These are phyloP conservation scores for Euwallacea similis DNA, from an alignment of 1,140 invertebrate species.

Conservation along the genomic window DNA sequence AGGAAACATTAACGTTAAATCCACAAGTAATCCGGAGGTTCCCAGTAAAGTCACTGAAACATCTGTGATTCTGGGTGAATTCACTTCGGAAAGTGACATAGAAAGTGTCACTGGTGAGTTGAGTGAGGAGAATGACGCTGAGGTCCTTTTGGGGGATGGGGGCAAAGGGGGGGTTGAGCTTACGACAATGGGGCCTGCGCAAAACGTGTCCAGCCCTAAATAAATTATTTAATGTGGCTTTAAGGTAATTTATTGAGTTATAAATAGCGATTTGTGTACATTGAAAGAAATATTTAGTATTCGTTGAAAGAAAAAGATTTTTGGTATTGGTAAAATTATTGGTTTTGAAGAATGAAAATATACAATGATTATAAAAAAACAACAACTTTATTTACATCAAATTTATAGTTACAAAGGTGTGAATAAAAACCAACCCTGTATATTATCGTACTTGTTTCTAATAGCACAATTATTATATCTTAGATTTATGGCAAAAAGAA, in stretches of 20 bases:
- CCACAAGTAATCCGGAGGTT: neutral
- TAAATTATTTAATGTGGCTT: neutral
- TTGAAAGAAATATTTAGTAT: slow-evolving; percentile 5
- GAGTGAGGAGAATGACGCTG: slow-evolving; percentile 18
- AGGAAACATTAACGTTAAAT: slow-evolving; percentile 1
- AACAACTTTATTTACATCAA: too few species aligned
- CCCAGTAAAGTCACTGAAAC: neutral
- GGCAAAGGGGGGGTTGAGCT: slow-evolving; percentile 5
- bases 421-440: too few species aligned
- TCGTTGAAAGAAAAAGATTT: neutral
- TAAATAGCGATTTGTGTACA: neutral
- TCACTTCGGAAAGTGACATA: slow-evolving; percentile 10
- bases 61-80: neutral
- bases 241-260: too few species aligned
- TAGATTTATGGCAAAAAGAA: too few species aligned
- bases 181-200: slow-evolving; percentile 5
- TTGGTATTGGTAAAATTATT: neutral
- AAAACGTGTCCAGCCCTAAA: slow-evolving; percentile 23
- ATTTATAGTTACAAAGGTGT: too few species aligned
- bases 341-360: too few species aligned
- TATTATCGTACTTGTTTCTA: too few species aligned
- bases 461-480: too few species aligned
- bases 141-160: slow-evolving; percentile 32
- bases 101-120: slow-evolving; percentile 24
- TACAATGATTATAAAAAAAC: too few species aligned